Conservation (phyloP, 1,140 invertebrate species). For the Pteromalus puparum region DNA sequence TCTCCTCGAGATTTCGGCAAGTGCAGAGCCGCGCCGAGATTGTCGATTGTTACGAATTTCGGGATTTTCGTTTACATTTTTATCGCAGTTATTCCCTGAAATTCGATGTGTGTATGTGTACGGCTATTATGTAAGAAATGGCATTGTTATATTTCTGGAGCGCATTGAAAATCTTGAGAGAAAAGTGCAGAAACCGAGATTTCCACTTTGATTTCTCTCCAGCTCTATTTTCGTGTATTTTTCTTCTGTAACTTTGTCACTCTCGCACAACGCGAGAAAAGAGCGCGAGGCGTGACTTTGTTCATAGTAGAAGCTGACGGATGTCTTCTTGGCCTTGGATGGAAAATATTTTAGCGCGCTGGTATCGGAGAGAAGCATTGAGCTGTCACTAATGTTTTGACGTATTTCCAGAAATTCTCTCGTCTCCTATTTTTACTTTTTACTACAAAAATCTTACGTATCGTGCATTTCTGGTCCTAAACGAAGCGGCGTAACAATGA, state of each 20-base stretch:
- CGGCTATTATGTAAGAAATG: too few relatives aligned
- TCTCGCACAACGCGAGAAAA: too few relatives aligned
- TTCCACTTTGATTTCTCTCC: too few relatives aligned
- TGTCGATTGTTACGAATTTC: background rate
- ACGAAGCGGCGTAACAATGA: constrained; percentile 49
- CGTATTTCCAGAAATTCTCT: background rate
- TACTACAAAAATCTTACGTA: background rate
- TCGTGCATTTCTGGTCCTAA: background rate
- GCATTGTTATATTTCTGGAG: too few relatives aligned
- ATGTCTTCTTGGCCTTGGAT: background rate
- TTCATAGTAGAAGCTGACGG: background rate
- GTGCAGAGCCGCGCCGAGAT: background rate
- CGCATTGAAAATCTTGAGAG: too few relatives aligned
- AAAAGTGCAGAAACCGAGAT: too few relatives aligned
- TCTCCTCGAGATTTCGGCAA: too few relatives aligned
- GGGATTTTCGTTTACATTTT: background rate
- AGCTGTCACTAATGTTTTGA: background rate
- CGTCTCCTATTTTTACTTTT: background rate
- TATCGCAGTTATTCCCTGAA: too few relatives aligned
- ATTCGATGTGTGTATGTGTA: too few relatives aligned
- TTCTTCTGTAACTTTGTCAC: background rate
- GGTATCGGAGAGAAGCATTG: background rate
- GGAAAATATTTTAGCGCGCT: background rate
- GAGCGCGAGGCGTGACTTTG: background rate
- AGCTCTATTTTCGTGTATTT: too few relatives aligned